These are phyloP conservation scores for Trichomalopsis sarcophagae DNA, from an alignment of 1,140 invertebrate species.

Conservation along the genomic window DNA sequence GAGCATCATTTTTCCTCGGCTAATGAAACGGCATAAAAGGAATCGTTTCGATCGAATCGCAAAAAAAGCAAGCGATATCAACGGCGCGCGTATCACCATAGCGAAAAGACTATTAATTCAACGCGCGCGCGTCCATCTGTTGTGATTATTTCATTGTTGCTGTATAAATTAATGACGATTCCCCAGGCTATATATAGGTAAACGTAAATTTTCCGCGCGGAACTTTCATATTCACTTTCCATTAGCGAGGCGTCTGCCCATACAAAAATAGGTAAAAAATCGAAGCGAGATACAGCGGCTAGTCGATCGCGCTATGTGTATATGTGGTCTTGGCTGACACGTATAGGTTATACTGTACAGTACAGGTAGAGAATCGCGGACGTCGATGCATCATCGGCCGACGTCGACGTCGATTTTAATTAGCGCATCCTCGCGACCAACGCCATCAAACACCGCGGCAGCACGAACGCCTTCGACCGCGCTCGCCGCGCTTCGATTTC, in stretches of 20 bases:
- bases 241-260: slow-evolving; percentile 20
- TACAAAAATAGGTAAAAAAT: slow-evolving; percentile 32
- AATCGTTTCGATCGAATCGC: too few relatives aligned
- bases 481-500: background rate
- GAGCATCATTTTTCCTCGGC: too few relatives aligned
- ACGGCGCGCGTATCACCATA: background rate
- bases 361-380: slow-evolving; percentile 10
- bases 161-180: slow-evolving; percentile 12
- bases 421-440: slow-evolving; percentile 46
- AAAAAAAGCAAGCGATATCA: too few relatives aligned
- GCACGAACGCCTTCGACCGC: slow-evolving; percentile 20
- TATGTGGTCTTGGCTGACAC: background rate
- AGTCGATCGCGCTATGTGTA: too few relatives aligned
- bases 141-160: slow-evolving; percentile 42
- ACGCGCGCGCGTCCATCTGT: background rate
- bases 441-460: slow-evolving; percentile 43
- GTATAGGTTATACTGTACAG: background rate
- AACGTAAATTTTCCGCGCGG: slow-evolving; percentile 45
- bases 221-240: slow-evolving; percentile 46
- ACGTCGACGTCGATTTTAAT: slow-evolving; percentile 58
- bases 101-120: slow-evolving; percentile 28
- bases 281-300: background rate
- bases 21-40: too few relatives aligned
- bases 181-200: slow-evolving; percentile 32
- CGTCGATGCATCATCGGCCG: slow-evolving; percentile 54